phyloP scores from a whole-genome alignment of 2,888 invertebrate species.

The Sycophila texana region DNA sequence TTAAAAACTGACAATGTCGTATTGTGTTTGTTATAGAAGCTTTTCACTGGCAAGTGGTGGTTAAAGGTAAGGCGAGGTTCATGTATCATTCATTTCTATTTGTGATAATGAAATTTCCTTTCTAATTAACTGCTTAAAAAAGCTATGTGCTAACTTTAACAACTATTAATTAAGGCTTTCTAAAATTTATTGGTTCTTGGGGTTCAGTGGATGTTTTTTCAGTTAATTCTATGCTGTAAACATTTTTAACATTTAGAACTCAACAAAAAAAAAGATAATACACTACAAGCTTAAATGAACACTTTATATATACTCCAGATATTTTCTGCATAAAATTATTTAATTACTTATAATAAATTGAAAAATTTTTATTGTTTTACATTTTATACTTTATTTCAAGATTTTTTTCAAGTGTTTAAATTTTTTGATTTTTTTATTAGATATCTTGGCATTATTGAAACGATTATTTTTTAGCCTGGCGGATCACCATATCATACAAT shows the following conservation, averaged over 20 bases:
- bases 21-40: constrained; percentile 79
- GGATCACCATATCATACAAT: constrained; percentile 95
- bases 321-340: constrained; percentile 1
- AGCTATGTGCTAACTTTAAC: neutral
- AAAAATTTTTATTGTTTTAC: neutral
- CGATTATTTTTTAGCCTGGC: constrained; percentile 78
- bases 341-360: neutral
- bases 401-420: neutral
- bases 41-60: constrained; percentile 80
- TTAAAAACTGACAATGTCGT: constrained; percentile 58
- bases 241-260: constrained; percentile 37
- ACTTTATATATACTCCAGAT: neutral
- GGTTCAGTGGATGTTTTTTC: constrained; percentile 55
- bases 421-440: neutral
- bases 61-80: constrained; percentile 78
- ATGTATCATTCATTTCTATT: constrained; percentile 48
- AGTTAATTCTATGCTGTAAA: constrained; percentile 30
- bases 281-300: constrained; percentile 31
- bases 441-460: neutral
- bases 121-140: constrained; percentile 8
- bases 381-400: neutral
- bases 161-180: constrained; percentile 47
- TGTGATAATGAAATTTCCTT: constrained; percentile 17
- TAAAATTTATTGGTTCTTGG: constrained; percentile 65
- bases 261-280: constrained; percentile 18